Evolutionary conservation across 1,140 invertebrate species (phyloP), one percentile per base, ranked within the genome.

Genomic region (Cyclargus thomasi): DNA sequence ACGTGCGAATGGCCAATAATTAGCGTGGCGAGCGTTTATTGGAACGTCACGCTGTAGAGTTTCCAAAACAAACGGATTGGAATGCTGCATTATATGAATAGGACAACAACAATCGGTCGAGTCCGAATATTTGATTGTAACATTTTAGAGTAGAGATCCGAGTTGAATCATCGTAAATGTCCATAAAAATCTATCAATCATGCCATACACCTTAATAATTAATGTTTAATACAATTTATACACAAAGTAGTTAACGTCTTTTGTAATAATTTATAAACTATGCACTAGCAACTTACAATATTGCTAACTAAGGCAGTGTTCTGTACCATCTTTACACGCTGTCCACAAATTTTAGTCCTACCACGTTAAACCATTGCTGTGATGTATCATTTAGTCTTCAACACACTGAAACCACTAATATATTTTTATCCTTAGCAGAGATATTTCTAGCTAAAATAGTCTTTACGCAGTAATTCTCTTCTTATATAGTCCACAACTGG

Each of bases 291-390:
- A 16, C 10, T 47, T 14, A 47, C 6, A 47, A 11, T 47, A 47
- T 47, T 47, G 39, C 39, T 47, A 47, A 16, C 39, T 47, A 47
- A 47, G 39, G 39, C 39, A 47, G 39, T 47, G 39, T 47, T 47
- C 39, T 11, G 1, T 16, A 47, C 39, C 14, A 14, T 39, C 36
- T 8, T 3, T 47, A 47, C 14, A 14, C 14, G 14, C 10, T 47
- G 11, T 14, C 39, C 39, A 47, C 10, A 14, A 47, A 29, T 29
- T 29, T 29, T 29, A 29, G 29, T 29, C 29, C 11, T 47, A 47
- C 14, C 29, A 29, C 39, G 11, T 47, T 11, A 47, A 4, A 11
- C 14, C 39, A 47, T 11, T 47, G 39, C 39, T 47, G 39, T 47
- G 39, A 47, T 47, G 39, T 47, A 2, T 47, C 39, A 47, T 11